Conservation (phyloP, 2,888 invertebrate genomes). For the Dolomedes plantarius region DNA sequence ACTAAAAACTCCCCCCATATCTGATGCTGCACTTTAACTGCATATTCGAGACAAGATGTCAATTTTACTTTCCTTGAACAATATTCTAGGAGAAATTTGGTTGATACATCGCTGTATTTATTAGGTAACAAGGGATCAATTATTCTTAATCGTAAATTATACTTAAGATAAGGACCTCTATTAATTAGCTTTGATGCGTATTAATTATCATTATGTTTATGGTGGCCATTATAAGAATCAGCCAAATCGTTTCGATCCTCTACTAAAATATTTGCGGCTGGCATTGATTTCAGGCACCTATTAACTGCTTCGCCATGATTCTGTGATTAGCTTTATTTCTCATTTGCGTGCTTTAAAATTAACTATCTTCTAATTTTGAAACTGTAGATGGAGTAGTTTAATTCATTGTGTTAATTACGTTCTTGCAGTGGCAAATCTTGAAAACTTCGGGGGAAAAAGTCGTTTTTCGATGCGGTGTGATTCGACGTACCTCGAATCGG, state of each 20-base stretch:
- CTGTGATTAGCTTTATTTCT: background rate
- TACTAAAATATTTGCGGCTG: background rate
- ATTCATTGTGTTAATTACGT: conserved; percentile 25
- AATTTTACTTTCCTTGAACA: too few species aligned
- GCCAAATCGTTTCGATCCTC: background rate
- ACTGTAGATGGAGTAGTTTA: background rate
- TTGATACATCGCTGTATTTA: too few species aligned
- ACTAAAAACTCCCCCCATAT: too few species aligned
- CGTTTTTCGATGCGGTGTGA: conserved; percentile 19
- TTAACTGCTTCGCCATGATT: background rate
- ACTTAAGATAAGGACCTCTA: background rate
- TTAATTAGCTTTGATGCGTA: background rate
- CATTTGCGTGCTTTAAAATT: conserved; percentile 10
- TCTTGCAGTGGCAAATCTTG: conserved; percentile 15
- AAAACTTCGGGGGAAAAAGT: conserved; percentile 15
- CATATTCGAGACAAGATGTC: too few species aligned
- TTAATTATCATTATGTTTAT: background rate
- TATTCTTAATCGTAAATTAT: background rate
- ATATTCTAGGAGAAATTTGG: too few species aligned
- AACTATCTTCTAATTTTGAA: conserved; percentile 4
- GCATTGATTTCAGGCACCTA: background rate
- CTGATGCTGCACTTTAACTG: too few species aligned
- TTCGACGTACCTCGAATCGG: conserved; percentile 27
- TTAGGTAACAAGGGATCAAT: background rate
- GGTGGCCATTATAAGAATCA: background rate